A percentile compares a stretch with the other conserved stretches of the same genome.
Evolutionary conservation across 53 echinoderm and acorn worm species (phyloP).

Genomic region (Pentamera pediparva): DNA sequence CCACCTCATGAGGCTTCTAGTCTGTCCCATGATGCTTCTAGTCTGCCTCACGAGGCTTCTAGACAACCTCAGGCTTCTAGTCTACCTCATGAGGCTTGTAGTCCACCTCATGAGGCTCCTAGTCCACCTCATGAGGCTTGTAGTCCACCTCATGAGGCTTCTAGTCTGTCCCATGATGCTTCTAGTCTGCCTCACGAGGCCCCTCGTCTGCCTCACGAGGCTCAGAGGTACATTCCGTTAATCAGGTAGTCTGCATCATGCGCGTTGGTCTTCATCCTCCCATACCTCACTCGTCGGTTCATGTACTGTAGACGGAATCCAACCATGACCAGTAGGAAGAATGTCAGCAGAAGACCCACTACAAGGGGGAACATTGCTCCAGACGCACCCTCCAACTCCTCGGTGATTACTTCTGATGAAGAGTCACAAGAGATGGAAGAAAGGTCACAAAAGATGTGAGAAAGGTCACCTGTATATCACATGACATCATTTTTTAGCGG

Average conservation of each 20-base stretch:
- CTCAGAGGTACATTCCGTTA: constrained; percentile 88
- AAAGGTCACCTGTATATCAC: constrained; percentile 56
- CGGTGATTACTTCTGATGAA: constrained; percentile 58
- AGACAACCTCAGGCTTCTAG: no score
- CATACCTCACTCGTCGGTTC: constrained; percentile 80
- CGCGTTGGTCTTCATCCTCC: constrained; percentile 81
- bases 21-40: neutral
- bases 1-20: neutral
- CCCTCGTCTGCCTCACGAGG: no score
- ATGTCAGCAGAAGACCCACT: constrained; percentile 79
- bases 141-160: no score
- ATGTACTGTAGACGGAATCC: constrained; percentile 83
- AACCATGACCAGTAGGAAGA: constrained; percentile 79
- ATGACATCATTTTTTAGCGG: constrained; percentile 18
- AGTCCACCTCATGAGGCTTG: no score
- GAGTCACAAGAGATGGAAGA: neutral
- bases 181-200: no score
- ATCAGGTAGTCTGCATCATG: constrained; percentile 96
- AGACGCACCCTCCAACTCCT: constrained; percentile 49
- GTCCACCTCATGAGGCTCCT: no score
- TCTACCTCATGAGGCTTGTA: no score
- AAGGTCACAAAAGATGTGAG: no score
- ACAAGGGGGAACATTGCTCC: constrained; percentile 84
- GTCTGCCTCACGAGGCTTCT: no score
- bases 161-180: no score